Base-by-base conservation (phyloP, 2,888 invertebrate genomes). In the Suillia variegata region DNA sequence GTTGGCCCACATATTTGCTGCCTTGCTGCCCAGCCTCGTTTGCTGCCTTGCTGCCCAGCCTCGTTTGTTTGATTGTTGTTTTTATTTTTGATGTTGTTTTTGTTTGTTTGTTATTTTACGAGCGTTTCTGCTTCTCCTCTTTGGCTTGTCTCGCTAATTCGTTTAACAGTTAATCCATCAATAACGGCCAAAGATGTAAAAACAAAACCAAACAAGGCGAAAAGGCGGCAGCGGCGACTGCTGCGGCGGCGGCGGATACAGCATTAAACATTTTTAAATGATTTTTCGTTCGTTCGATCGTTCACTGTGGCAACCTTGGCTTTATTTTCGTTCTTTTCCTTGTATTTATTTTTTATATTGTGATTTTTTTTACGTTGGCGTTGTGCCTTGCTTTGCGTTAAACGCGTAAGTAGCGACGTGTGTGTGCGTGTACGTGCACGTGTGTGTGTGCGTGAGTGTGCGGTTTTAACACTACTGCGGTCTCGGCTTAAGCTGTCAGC, bases 51-150 rank as follows among this genome's bases (percentile, higher is more conserved):
- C n/a, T n/a, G n/a, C 17, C 13, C 47, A 17, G 47, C 17, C 18
- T 12, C 17, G 3, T 12, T 12, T 13, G 22, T n/a, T 18, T 53
- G 13, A 49, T 56, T 31, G n/a, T 20, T 48, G 56, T 2, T 49
- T n/a, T 48, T 33, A 48, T n/a, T 21, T 13, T 56, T 48, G 45
- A 15, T 55, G 54, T 38, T 54, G 13, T 54, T 45, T 20, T 24
- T 26, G 13, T 4, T 38, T 34, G 52, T 33, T 52, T 33, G 20
- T 20, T n/a, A 18, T 54, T 4, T 12, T 31, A 17, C 31, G 5
- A n/a, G 17, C 12, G 31, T 31, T 31, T 12, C 31, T 6, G 31
- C 31, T 31, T 6, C 31, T 31, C 6, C 12, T 31, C 6, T 31
- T 8, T 6, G 31, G 6, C 6, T 6, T 31, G 38, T 38, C 4